A percentile compares a stretch with the other conserved stretches of the same genome.
Conservation (phyloP, 1,140 invertebrate genomes). For the Zaprionus kolodkinae region DNA sequence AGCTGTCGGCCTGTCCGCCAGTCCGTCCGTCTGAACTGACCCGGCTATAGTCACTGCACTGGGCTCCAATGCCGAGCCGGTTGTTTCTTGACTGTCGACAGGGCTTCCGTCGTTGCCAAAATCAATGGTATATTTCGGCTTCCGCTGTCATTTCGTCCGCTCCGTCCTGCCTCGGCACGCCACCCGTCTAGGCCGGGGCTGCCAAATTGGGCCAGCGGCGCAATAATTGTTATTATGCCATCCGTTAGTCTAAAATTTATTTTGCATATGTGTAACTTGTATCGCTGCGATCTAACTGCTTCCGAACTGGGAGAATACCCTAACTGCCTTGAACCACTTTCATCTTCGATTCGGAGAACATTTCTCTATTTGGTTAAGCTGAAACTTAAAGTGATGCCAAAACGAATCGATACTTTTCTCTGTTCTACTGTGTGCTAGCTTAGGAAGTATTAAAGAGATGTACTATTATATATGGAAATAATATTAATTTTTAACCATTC, state of each 20-base stretch:
- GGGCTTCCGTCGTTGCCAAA: conserved; percentile 61
- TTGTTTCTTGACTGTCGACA: conserved; percentile 24
- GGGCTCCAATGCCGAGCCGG: conserved; percentile 22
- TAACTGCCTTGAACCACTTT: conserved; percentile 4
- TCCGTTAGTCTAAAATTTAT: conserved; percentile 77
- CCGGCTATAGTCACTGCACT: conserved; percentile 29
- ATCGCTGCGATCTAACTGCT: conserved; percentile 17
- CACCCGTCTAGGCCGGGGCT: conserved; percentile 8
- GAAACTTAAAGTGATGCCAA: not conserved
- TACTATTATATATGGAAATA: too few relatives aligned
- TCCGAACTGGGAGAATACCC: conserved; percentile 32
- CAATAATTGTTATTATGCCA: conserved; percentile 81
- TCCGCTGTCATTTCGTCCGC: conserved; percentile 62
- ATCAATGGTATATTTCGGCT: conserved; percentile 74
- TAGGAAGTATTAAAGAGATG: not conserved
- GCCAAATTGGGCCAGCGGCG: conserved; percentile 66
- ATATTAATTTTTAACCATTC: too few relatives aligned
- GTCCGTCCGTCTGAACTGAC: conserved; percentile 43
- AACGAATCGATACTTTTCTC: too few relatives aligned
- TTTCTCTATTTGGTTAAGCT: not conserved
- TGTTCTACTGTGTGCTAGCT: not conserved
- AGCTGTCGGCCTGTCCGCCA: conserved; percentile 24
- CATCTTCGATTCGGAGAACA: not conserved
- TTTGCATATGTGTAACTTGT: conserved; percentile 71
- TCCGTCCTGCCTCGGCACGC: not conserved